Evolutionary conservation across 64 coral and sea anemone species (phyloP), one percentile per base, ranked within the genome.

Genomic region (Dendronephthya gigantea): DNA sequence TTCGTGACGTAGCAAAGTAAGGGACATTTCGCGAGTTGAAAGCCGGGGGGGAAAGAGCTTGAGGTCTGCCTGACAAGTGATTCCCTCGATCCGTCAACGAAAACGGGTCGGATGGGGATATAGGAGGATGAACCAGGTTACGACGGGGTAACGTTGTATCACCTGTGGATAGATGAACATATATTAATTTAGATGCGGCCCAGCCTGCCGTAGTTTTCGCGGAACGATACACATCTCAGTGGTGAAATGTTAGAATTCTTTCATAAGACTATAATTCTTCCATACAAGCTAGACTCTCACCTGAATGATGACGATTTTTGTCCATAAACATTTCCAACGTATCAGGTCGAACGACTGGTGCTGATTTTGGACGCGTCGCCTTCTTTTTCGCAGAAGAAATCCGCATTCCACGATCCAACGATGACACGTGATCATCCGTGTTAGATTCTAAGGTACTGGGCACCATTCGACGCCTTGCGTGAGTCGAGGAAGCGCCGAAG

Each of bases 61-160:
- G 72, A 15, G 32, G 72, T 19, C 72, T 29, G 15, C 72, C 72
- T 8, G 72, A 79, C 15, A 79, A 35, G 12, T 79, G 72, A 29
- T 79, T 79, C 27, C 14, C 72, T 2, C 72, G 72, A 19, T 29
- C n/a, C 15, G 72, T 35, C 2, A 79, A 19, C 15, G 72, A 79
- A 9, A 79, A 17, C 0, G 72, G 72, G 29, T 79, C 72, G 27
- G 72, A 79, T 0, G 72, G 72, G 31, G 72, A 79, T 79, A 79
- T 79, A 29, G 72, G 72, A 15, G 72, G 72, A 79, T 79, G 72
- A 28, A 79, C 37, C 32, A 79, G 19, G 32, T 8, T 39, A 10
- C 72, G 34, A 8, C 72, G 72, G 31, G 72, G 72, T 79, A 79
- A 79, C 30, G 72, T 79, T 34, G 72, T 36, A 39, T 79, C 72